phyloP scores from a whole-genome alignment of 2,797 vertebrate genomes.

The Avahi laniger region DNA sequence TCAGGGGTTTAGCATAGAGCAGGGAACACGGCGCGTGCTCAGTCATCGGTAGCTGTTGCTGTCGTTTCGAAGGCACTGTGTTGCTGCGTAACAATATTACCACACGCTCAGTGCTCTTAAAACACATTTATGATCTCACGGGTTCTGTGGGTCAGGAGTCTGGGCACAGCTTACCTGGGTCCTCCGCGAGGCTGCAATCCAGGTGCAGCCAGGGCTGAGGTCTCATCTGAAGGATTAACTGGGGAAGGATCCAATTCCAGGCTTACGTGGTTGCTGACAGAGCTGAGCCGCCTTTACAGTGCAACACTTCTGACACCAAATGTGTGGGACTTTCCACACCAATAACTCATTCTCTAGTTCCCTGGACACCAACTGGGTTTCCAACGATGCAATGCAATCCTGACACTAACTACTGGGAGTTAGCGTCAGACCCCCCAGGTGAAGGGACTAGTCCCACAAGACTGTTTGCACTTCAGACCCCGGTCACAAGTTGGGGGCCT shows the following conservation, averaged over 20 bases:
- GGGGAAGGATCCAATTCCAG: background rate
- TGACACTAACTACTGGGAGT: too few species aligned
- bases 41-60: fast-evolving
- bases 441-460: background rate
- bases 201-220: too few species aligned
- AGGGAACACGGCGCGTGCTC: background rate
- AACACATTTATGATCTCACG: background rate
- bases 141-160: background rate
- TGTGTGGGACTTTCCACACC: background rate
- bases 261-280: fast-evolving
- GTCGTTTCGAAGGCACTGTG: fast-evolving
- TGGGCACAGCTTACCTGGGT: background rate
- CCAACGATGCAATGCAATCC: too few species aligned
- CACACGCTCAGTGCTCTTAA: background rate
- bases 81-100: background rate
- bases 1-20: background rate
- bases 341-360: background rate
- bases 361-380: background rate
- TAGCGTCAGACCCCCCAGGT: too few species aligned
- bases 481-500: too few species aligned
- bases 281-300: background rate
- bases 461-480: background rate
- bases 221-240: background rate
- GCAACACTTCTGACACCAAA: background rate
- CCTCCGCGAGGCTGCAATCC: background rate